These are phyloP conservation scores for Anoplophora glabripennis DNA, from an alignment of 1,140 invertebrate genomes.

Conservation along the genomic window DNA sequence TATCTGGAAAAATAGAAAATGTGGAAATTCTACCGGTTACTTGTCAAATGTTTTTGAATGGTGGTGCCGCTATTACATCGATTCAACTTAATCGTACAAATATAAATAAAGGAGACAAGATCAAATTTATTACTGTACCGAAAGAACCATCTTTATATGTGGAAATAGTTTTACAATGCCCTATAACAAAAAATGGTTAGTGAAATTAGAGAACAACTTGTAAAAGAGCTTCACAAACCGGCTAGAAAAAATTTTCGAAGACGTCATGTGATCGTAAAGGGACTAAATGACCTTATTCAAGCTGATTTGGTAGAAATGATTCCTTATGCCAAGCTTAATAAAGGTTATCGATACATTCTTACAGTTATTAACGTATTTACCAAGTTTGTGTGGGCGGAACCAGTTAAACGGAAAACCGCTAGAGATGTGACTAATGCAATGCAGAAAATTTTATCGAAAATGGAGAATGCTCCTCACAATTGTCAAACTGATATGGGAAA, in stretches of 20 bases:
- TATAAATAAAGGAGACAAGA: background rate
- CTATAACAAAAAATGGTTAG: slow-evolving; percentile 14
- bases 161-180: background rate
- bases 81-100: background rate
- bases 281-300: slow-evolving; percentile 48
- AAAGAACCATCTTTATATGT: background rate
- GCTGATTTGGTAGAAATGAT: slow-evolving; percentile 49
- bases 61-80: background rate
- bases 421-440: slow-evolving; percentile 32
- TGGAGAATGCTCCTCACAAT: slow-evolving; percentile 40
- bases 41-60: slow-evolving; percentile 3
- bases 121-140: background rate
- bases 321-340: slow-evolving; percentile 43
- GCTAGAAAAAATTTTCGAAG: slow-evolving; percentile 35
- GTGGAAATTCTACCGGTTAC: background rate
- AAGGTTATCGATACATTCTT: slow-evolving; percentile 50
- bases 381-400: slow-evolving; percentile 51
- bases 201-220: background rate
- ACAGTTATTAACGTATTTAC: slow-evolving; percentile 51
- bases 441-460: slow-evolving; percentile 33
- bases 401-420: slow-evolving; percentile 54
- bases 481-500: slow-evolving; percentile 50
- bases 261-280: slow-evolving; percentile 38
- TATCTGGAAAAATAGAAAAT: too few species aligned
- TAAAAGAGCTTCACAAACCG: slow-evolving; percentile 44